Conservation (phyloP, 2,888 invertebrate species). For the Laothoe populi region DNA sequence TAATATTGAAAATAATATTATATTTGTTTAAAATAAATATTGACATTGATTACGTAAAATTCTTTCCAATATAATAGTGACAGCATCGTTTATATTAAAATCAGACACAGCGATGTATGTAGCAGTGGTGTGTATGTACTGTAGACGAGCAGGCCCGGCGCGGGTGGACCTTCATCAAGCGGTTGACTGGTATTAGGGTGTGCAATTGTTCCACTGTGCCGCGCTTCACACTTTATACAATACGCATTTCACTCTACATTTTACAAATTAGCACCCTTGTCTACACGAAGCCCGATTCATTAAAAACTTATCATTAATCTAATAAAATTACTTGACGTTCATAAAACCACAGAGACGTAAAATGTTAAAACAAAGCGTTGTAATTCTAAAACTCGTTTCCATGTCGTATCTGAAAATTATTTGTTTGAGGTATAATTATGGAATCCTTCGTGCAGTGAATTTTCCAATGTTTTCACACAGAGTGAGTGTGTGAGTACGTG, state of each 20-base stretch:
- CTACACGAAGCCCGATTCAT: constrained; percentile 47
- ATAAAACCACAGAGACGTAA: neutral
- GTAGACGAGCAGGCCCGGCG: constrained; percentile 52
- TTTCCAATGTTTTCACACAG: constrained; percentile 72
- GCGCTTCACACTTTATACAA: constrained; percentile 73
- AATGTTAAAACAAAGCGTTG: constrained; percentile 6
- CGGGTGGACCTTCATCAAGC: constrained; percentile 79
- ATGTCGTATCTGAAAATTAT: constrained; percentile 65
- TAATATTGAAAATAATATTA: too few species aligned
- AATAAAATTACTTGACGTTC: constrained; percentile 10
- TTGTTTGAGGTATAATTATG: constrained; percentile 78
- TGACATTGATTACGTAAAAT: neutral
- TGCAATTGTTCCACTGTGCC: constrained; percentile 77
- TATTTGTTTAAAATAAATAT: neutral
- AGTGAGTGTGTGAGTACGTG: constrained; percentile 73
- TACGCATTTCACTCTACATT: constrained; percentile 77
- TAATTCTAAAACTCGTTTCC: constrained; percentile 51
- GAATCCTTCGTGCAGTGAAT: constrained; percentile 76
- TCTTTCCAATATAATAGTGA: neutral
- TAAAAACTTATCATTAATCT: constrained; percentile 45
- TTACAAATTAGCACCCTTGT: constrained; percentile 73
- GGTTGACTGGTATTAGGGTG: constrained; percentile 82
- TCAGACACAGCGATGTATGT: constrained; percentile 17
- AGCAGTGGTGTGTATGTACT: constrained; percentile 26
- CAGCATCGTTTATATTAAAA: constrained; percentile 1